Percentiles rank a stretch among this genome's conserved stretches.
These are phyloP conservation scores for Saccostrea cuccullata DNA, from an alignment of 1,140 invertebrate genomes.

Conservation along the genomic window DNA sequence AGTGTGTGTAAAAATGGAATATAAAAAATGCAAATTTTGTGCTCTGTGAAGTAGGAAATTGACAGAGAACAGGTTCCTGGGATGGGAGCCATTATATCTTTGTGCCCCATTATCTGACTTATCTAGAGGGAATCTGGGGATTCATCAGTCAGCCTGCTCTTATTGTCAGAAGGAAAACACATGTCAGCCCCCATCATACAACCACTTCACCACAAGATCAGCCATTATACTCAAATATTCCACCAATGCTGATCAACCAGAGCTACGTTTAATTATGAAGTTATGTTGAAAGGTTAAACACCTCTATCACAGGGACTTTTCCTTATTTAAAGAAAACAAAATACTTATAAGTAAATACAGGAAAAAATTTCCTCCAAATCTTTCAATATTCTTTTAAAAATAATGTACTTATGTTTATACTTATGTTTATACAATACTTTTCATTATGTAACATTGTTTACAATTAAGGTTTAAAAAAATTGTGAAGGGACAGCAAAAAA, in stretches of 20 bases:
- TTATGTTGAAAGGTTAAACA: background rate
- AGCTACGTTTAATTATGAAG: background rate
- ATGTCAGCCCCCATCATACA: background rate
- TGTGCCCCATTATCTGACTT: background rate
- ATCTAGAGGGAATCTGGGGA: background rate
- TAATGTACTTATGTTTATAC: background rate
- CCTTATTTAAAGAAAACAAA: background rate
- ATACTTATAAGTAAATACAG: background rate
- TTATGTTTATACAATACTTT: background rate
- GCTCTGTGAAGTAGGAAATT: conserved; percentile 4
- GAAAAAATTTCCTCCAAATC: background rate
- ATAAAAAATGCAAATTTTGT: conserved; percentile 20
- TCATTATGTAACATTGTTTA: background rate
- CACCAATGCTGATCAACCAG: background rate
- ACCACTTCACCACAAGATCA: background rate
- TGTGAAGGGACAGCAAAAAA: background rate
- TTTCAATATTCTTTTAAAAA: background rate
- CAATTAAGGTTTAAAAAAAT: background rate
- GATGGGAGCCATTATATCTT: conserved; percentile 6
- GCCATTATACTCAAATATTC: background rate
- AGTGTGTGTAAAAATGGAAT: conserved; percentile 28
- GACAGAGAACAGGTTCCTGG: background rate
- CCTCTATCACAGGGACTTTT: background rate
- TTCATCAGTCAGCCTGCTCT: conserved; percentile 13
- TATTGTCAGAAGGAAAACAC: conserved; percentile 3